Evolutionary conservation across 1,140 invertebrate genomes (phyloP), one percentile per base, ranked within the genome.

Genomic region (Drosophila parabipectinata): DNA sequence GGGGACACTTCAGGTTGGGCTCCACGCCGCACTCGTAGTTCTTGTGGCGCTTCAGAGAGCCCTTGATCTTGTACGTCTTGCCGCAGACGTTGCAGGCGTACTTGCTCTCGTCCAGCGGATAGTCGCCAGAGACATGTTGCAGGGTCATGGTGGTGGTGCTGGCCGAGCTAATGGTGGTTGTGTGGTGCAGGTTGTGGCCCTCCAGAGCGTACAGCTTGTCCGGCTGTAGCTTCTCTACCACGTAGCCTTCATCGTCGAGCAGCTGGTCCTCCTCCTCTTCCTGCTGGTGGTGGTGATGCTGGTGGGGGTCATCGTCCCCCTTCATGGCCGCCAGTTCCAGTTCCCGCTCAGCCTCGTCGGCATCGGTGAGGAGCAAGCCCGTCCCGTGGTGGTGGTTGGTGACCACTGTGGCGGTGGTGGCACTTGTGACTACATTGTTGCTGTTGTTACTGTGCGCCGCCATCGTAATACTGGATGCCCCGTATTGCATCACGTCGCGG

Each of bases 11-110:
- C 1, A 92, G 76, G 0, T 84, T 79, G 6, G 92, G 91, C 44
- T 93, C 91, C 54, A 95, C 93, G 0, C 95, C 94, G 62, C 95
- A 95, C 68, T 95, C 94, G 67, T 94, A 94, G 37, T 93, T 93
- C 62, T 94, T 91, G 79, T 95, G 95, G 18, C 93, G 92, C 61
- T 92, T 92, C 3, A 94, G 71, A 3, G 93, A 94, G 28, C 93
- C 92, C 60, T 93, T 93, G 28, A 93, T 92, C 61, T 94, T 94
- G 83, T 95, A 95, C 2, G 91, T 90, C 44, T 94, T 92, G 14
- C 92, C 92, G 55, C 94, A 95, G 7, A 91, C 92, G 58, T 92
- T 93, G 90, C 93, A 94, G 18, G 92, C 92, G 73, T 91, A 93
- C 92, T 92, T 77, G 69, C 72, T 66, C 26, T 88, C 83, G 14